Base-by-base conservation (phyloP, 92 coral and sea anemone species). In the Blastomussa wellsi region DNA sequence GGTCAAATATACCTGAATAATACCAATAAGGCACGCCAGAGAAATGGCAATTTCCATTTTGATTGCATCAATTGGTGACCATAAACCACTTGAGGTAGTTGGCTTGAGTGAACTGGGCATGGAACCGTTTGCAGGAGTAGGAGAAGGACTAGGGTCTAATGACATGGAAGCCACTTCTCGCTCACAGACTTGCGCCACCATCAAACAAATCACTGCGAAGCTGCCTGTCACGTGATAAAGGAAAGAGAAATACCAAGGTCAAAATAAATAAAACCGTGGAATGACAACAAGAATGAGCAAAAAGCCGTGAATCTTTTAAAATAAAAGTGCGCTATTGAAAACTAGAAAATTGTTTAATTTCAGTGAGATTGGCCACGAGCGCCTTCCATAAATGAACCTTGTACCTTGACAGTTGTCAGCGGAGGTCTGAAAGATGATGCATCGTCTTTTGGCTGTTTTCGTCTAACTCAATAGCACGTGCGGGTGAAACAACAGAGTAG, bases 21-120 rank as follows among this genome's bases (percentile, higher is more conserved):
- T 36, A 31, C 99, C 99, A 51, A 96, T 90, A 73, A 96, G 91
- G 35, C 94, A 80, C n/a, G 99, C 87, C 39, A 96, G 87, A 1
- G 99, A 75, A 32, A 96, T 82, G 6, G 98, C 94, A 42, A 96
- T 84, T 77, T 92, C 90, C 82, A 96, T 72, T 86, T 96, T 96
- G 81, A 76, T 77, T 28, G 90, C 86, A 17, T 92, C 94, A 17
- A 66, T 22, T 36, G 94, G 91, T 14, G 89, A 86, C 98, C 95
- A 95, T 38, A 79, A 71, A 9, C 83, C 86, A 49, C 65, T 26
- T 52, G 65, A n/a, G 22, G 53, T 65, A 59, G n/a, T 64, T 52
- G 28, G 78, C n/a, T 26, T 87, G 22, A 8, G 76, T 36, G 87
- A 64, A 73, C 62, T 83, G 62, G 89, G 17, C 37, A 32, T n/a